Conservation (phyloP, 2,797 vertebrate species). For the Xerus rutilus region DNA sequence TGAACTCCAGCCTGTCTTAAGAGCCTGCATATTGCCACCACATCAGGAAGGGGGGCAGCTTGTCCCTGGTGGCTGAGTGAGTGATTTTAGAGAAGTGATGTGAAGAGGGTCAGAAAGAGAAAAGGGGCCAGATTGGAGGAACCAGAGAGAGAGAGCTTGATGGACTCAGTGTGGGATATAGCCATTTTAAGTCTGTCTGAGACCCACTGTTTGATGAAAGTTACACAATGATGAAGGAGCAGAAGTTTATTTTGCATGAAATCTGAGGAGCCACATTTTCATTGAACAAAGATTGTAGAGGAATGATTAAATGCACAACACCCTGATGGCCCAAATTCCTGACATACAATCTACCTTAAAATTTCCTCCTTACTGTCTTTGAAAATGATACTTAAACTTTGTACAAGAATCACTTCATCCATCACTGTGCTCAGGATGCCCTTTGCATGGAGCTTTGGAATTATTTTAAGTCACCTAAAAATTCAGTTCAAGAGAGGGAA, state of each 20-base stretch:
- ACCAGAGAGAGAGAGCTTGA: background rate
- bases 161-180: background rate
- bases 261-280: background rate
- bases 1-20: background rate
- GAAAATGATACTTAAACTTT: conserved; percentile 59
- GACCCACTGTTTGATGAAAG: background rate
- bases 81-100: background rate
- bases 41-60: background rate
- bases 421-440: background rate
- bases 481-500: conserved; percentile 43
- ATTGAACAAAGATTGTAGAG: background rate
- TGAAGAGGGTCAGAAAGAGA: background rate
- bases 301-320: background rate
- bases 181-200: background rate
- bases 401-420: conserved; percentile 11
- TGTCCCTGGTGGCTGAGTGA: background rate
- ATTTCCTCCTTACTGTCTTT: conserved; percentile 20
- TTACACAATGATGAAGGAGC: background rate
- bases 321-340: background rate
- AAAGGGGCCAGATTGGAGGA: background rate
- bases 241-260: background rate
- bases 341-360: conserved; percentile 33
- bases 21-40: background rate
- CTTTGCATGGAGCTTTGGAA: conserved; percentile 26
- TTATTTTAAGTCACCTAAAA: conserved; percentile 48